phyloP scores from a whole-genome alignment of 2,888 invertebrate genomes.

The Mesopsocus fuscifrons region DNA sequence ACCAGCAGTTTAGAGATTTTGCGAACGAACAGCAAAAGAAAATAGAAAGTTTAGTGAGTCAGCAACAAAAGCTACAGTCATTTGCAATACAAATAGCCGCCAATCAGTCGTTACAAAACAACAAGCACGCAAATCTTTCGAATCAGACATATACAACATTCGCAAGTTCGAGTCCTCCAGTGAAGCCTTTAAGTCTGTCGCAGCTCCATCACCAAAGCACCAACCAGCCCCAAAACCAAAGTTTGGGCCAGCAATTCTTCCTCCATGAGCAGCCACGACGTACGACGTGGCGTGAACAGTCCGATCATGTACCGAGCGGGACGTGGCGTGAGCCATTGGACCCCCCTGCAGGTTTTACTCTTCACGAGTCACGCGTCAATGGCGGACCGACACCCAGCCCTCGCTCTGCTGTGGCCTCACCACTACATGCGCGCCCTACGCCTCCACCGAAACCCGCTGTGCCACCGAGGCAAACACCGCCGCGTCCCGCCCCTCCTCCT shows the following conservation, averaged over 20 bases:
- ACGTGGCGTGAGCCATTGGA: background rate
- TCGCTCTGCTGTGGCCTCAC: slow-evolving; percentile 1
- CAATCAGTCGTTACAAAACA: background rate
- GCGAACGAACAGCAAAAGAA: slow-evolving; percentile 8
- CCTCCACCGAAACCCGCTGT: slow-evolving; percentile 3
- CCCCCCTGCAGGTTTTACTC: background rate
- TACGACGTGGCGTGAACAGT: slow-evolving; percentile 1
- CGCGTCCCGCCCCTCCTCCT: slow-evolving; percentile 25
- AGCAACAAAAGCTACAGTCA: slow-evolving; percentile 12
- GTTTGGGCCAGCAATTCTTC: slow-evolving; percentile 40
- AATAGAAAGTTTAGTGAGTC: slow-evolving; percentile 10
- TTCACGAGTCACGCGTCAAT: slow-evolving; percentile 6
- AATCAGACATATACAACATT: background rate
- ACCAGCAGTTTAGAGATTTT: slow-evolving; percentile 10
- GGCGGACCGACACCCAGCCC: slow-evolving; percentile 3
- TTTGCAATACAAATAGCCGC: slow-evolving; percentile 11
- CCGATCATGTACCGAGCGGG: background rate
- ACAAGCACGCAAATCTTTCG: background rate
- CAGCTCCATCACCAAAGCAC: slow-evolving; percentile 24
- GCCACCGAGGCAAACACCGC: slow-evolving; percentile 3
- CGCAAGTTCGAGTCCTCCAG: background rate
- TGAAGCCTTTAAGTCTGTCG: slow-evolving; percentile 8
- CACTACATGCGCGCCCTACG: background rate
- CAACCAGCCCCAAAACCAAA: slow-evolving; percentile 18
- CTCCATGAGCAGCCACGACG: slow-evolving; percentile 41